Percentiles rank a stretch among this genome's conserved stretches.
These are phyloP conservation scores for Neuroterus valhalla DNA, from an alignment of 1,140 invertebrate genomes.

Conservation along the genomic window DNA sequence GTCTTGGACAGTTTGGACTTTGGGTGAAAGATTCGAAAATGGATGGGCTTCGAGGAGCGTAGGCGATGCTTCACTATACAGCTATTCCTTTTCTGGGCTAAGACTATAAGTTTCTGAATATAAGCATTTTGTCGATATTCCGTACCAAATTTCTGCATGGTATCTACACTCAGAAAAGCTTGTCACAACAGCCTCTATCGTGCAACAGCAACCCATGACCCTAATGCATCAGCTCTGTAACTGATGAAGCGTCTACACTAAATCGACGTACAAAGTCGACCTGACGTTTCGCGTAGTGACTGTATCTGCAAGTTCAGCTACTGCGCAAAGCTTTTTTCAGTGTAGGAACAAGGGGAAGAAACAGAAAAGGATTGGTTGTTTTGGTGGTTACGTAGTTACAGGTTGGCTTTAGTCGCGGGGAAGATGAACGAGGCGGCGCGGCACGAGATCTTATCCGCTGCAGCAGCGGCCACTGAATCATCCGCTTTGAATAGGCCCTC, in stretches of 20 bases:
- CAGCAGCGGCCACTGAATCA: conserved; percentile 72
- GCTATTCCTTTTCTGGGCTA: conserved; percentile 15
- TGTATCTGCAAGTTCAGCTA: no score
- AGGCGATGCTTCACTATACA: conserved; percentile 2
- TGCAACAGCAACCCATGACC: no score
- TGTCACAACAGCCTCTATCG: no score
- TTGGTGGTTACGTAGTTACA: conserved; percentile 64
- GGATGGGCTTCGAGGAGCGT: conserved; percentile 6
- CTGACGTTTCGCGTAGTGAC: no score
- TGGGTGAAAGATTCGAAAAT: conserved; percentile 14
- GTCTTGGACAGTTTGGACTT: conserved; percentile 25
- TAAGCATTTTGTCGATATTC: conserved; percentile 42
- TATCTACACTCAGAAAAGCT: no score
- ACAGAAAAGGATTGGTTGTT: conserved; percentile 41
- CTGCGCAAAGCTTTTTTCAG: no score
- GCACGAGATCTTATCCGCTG: conserved; percentile 71
- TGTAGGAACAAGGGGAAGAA: conserved; percentile 37
- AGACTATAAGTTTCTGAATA: conserved; percentile 32
- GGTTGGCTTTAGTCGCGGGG: conserved; percentile 58
- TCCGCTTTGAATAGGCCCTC: conserved; percentile 72
- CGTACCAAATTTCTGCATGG: conserved; percentile 15
- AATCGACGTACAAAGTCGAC: no score
- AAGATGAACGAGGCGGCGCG: conserved; percentile 70
- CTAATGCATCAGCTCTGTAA: no score
- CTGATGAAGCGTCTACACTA: no score